Percentiles rank a stretch among this genome's conserved stretches.
Conservation (phyloP, 2,797 vertebrate genomes). For the Ibycter americanus region DNA sequence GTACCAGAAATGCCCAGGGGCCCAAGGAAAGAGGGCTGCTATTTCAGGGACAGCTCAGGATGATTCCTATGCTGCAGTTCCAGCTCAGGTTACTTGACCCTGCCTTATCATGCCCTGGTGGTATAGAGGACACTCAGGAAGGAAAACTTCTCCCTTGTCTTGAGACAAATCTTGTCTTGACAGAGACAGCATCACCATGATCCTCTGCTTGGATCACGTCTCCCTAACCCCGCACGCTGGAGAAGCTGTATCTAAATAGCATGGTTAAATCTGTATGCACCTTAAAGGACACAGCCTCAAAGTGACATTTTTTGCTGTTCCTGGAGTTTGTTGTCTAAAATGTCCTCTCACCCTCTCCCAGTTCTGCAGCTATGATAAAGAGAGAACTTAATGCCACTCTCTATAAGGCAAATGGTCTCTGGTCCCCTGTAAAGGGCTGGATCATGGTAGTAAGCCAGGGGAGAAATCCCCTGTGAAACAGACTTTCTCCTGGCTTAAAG, state of each 20-base stretch:
- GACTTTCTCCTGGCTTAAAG: background rate
- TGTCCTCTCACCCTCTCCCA: background rate
- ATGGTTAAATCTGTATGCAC: background rate
- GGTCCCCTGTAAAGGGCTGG: background rate
- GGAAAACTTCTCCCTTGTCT: background rate
- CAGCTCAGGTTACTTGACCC: background rate
- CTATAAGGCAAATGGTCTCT: background rate
- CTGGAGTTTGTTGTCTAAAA: background rate
- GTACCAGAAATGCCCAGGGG: background rate
- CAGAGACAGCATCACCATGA: background rate
- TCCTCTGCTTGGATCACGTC: background rate
- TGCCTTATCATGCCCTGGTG: background rate
- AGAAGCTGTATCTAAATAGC: background rate
- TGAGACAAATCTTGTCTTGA: background rate
- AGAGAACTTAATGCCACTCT: background rate
- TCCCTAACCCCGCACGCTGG: rapidly evolving
- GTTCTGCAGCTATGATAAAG: background rate
- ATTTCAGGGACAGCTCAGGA: background rate
- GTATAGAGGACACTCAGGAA: background rate
- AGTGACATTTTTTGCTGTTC: background rate
- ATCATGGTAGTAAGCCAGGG: background rate
- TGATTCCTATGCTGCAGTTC: background rate
- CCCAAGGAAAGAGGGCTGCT: rapidly evolving
- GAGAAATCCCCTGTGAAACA: background rate
- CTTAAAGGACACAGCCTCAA: background rate